These are phyloP conservation scores for Drepana arcuata DNA, from an alignment of 1,140 invertebrate species.

Conservation along the genomic window DNA sequence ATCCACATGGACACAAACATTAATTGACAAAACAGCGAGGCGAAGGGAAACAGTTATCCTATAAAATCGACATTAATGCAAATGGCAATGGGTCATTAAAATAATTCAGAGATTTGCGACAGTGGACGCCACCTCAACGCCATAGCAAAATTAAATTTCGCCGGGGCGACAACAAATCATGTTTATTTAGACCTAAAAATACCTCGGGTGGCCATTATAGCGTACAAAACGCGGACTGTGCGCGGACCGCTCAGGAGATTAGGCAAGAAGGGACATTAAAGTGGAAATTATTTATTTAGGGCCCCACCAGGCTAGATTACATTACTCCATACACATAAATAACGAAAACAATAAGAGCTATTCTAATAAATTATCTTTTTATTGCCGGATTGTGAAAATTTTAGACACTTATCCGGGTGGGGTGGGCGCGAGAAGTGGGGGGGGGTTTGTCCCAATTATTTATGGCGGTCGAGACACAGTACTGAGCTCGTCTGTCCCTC, in stretches of 20 bases:
- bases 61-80: constrained; percentile 36
- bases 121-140: constrained; percentile 15
- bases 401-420: constrained; percentile 67
- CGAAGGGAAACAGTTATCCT: background rate
- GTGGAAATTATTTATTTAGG: constrained; percentile 70
- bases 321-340: constrained; percentile 72
- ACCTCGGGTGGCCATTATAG: constrained; percentile 63
- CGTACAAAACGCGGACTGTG: constrained; percentile 46
- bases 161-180: constrained; percentile 67
- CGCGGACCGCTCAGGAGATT: constrained; percentile 56
- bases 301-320: constrained; percentile 62
- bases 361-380: constrained; percentile 72
- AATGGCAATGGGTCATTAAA: constrained; percentile 55
- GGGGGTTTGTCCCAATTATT: constrained; percentile 65
- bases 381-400: constrained; percentile 72
- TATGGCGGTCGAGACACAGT: constrained; percentile 63
- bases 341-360: constrained; percentile 72
- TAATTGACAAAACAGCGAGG: no score
- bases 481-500: constrained; percentile 51
- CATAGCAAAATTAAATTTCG: constrained; percentile 65
- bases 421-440: constrained; percentile 15
- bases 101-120: constrained; percentile 60
- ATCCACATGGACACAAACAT: no score
- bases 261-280: constrained; percentile 69
- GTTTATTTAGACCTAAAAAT: constrained; percentile 71